Base-by-base conservation (phyloP, 2,888 invertebrate species). In the Lampropteryx suffumata region DNA sequence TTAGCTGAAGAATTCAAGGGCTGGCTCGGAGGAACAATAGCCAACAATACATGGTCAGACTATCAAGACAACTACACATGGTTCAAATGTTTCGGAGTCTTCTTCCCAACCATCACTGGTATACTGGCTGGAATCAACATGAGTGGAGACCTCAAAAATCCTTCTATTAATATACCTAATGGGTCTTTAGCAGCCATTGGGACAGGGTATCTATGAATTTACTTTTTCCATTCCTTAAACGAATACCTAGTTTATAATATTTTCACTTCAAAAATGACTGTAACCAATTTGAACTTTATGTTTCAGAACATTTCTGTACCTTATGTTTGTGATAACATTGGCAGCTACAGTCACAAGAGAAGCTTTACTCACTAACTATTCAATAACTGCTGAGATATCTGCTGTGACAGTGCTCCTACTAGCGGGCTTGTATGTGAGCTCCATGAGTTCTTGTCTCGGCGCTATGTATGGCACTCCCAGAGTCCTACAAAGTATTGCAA, bases 111-210 rank as follows among this genome's bases (percentile, higher is more conserved):
- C 0, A 97, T 99, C 17, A 98, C 99, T 36, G 99, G 99, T 10
- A 96, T 99, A 57, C 90, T 99, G 61, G 97, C 99, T 4, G 99
- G 99, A 26, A 98, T 99, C 65, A 99, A 99, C 77, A 99, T 99
- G 99, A 98, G 98, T 75, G 98, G 98, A 9, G 99, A 99, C 82
- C 92, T 99, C 48, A 93, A 94, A 64, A 95, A 98, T 64, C 99
- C 99, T 1, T 96, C 97, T 3, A 93, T 94, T 32, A 97, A 98
- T 80, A 99, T 99, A 73, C 98, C 99, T 0, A 95, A 96, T 82
- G 99, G 99, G 9, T 98, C 98, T 1, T 84, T 99, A 44, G 96
- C 98, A 29, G 98, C 99, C 35, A 94, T 99, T 59, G 94, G 95
- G 51, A 96, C 97, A 43, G 97, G 97, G 97, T 97, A 67, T 24